Conservation (phyloP, 2,888 invertebrate species). For the Xestia rhomboidea region DNA sequence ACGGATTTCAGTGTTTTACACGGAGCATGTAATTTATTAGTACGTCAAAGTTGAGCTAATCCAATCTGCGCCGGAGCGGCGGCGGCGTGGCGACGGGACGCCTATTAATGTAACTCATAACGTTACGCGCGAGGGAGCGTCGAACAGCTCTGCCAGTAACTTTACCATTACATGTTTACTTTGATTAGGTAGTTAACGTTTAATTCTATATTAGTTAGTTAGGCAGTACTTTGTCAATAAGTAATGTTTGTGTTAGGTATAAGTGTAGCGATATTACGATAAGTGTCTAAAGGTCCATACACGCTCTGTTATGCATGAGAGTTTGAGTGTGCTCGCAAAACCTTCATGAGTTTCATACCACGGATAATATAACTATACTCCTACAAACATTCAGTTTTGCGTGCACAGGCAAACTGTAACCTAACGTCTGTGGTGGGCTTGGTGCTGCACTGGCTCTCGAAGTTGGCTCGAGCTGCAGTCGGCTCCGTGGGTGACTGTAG, state of each 20-base stretch:
- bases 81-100: neutral
- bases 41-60: constrained; percentile 39
- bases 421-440: neutral
- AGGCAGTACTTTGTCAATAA: neutral
- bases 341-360: neutral
- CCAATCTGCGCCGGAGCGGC: constrained; percentile 20
- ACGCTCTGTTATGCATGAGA: neutral
- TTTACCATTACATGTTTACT: neutral
- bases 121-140: too few species aligned
- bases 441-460: too few species aligned
- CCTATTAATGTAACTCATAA: neutral
- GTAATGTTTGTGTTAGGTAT: neutral
- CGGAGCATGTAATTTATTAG: constrained; percentile 38
- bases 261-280: neutral
- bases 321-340: neutral
- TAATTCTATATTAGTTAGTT: neutral
- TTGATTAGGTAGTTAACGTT: neutral
- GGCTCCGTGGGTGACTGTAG: neutral
- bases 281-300: neutral
- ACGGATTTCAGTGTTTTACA: constrained; percentile 34
- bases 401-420: neutral
- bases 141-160: neutral
- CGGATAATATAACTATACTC: too few species aligned
- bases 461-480: neutral
- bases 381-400: neutral